phyloP scores from a whole-genome alignment of 2,888 invertebrate genomes.

The Limnephilus marmoratus region DNA sequence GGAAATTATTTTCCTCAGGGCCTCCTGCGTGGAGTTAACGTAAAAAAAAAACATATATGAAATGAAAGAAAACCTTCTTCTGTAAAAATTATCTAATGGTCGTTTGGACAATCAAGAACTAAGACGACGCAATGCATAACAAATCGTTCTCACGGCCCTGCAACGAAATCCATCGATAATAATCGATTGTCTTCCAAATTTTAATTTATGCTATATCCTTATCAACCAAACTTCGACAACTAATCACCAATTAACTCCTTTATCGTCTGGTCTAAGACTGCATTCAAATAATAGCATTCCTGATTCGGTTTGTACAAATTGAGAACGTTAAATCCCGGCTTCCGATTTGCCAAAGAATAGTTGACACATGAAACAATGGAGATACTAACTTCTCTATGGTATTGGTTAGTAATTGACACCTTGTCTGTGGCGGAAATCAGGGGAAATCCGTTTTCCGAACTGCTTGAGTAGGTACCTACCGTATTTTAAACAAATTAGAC shows the following conservation, averaged over 20 bases:
- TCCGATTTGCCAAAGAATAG: constrained; percentile 10
- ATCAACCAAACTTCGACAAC: neutral
- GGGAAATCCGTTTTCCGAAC: neutral
- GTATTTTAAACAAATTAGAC: neutral
- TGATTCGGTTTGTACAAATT: neutral
- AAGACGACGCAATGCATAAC: neutral
- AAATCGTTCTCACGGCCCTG: constrained; percentile 4
- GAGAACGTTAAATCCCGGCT: constrained; percentile 23
- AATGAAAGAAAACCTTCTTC: no score
- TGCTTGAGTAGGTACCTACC: neutral
- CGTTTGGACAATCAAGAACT: no score
- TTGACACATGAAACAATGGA: constrained; percentile 23
- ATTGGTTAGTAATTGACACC: neutral
- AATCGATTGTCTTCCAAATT: constrained; percentile 18
- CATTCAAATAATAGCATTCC: neutral
- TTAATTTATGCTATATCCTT: neutral
- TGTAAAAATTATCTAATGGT: no score
- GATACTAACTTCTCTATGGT: neutral
- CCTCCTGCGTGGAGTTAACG: no score
- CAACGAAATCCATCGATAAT: constrained; percentile 7
- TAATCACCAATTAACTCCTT: constrained; percentile 33
- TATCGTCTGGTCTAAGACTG: neutral
- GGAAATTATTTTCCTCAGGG: no score
- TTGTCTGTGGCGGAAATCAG: neutral
- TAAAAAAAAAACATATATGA: no score